These are phyloP conservation scores for Passer domesticus DNA, from an alignment of 2,113 vertebrate genomes.

Conservation along the genomic window DNA sequence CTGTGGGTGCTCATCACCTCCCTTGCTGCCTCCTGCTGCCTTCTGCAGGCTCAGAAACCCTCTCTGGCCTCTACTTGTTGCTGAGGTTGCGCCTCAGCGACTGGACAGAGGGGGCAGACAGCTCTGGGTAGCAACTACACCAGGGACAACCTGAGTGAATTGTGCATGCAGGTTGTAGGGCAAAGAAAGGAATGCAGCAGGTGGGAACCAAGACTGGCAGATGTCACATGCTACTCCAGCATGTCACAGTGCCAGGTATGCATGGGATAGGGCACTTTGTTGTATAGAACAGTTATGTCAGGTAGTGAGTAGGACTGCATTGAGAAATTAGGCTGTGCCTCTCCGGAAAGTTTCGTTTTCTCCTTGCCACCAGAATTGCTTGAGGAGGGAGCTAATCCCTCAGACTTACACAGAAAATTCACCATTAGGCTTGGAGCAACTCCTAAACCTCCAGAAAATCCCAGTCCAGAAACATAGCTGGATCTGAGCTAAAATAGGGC, in stretches of 20 bases:
- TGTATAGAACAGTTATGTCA: not conserved
- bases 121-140: not conserved
- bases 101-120: not conserved
- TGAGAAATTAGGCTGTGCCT: not conserved
- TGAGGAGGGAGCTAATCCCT: not conserved
- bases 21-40: not conserved
- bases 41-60: not conserved
- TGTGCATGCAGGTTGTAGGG: not conserved
- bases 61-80: not conserved
- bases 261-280: not conserved
- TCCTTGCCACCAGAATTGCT: not conserved
- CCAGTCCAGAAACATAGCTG: not conserved
- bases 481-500: not conserved
- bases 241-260: not conserved
- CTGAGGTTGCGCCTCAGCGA: not conserved
- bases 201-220: not conserved
- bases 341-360: not conserved
- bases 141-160: not conserved
- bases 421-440: not conserved
- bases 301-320: not conserved
- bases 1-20: not conserved
- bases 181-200: not conserved
- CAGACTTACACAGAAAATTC: not conserved
- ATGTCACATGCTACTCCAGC: not conserved
- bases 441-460: not conserved